Conservation (phyloP, 2,888 invertebrate species). For the Patella pellucida region DNA sequence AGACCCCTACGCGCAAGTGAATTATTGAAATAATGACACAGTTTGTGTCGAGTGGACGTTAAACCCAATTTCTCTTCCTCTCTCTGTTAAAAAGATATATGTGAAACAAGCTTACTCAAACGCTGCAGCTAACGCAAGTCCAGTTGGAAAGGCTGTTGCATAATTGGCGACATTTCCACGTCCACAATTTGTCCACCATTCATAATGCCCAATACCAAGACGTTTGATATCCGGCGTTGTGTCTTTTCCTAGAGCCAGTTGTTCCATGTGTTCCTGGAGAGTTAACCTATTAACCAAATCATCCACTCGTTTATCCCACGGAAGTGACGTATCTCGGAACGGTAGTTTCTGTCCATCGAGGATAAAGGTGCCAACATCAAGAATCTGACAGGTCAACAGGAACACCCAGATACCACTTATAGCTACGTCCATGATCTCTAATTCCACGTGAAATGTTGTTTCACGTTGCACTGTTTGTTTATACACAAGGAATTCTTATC, state of each 20-base stretch:
- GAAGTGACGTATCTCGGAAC: slow-evolving; percentile 42
- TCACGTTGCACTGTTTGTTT: not conserved
- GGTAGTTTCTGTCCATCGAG: slow-evolving; percentile 28
- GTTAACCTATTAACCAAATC: slow-evolving; percentile 49
- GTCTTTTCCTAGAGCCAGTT: slow-evolving; percentile 26
- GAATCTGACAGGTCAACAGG: too few relatives aligned
- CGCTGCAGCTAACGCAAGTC: slow-evolving; percentile 44
- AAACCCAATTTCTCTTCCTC: too few relatives aligned
- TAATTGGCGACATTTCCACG: slow-evolving; percentile 38
- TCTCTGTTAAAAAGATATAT: too few relatives aligned
- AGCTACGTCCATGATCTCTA: too few relatives aligned
- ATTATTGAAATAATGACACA: too few relatives aligned
- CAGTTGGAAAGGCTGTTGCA: slow-evolving; percentile 49
- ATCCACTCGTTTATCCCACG: slow-evolving; percentile 46
- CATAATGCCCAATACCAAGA: slow-evolving; percentile 16
- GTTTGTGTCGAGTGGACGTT: too few relatives aligned
- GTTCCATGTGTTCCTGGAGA: slow-evolving; percentile 44
- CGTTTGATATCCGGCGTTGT: not conserved
- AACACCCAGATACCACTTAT: too few relatives aligned
- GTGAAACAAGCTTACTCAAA: slow-evolving; percentile 11
- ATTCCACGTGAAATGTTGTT: not conserved
- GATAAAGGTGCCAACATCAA: too few relatives aligned
- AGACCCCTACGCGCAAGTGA: too few relatives aligned
- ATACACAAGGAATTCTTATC: not conserved
- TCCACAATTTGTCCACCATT: slow-evolving; percentile 24